phyloP scores from a whole-genome alignment of 2,113 vertebrate species.

The Oryzias celebensis region DNA sequence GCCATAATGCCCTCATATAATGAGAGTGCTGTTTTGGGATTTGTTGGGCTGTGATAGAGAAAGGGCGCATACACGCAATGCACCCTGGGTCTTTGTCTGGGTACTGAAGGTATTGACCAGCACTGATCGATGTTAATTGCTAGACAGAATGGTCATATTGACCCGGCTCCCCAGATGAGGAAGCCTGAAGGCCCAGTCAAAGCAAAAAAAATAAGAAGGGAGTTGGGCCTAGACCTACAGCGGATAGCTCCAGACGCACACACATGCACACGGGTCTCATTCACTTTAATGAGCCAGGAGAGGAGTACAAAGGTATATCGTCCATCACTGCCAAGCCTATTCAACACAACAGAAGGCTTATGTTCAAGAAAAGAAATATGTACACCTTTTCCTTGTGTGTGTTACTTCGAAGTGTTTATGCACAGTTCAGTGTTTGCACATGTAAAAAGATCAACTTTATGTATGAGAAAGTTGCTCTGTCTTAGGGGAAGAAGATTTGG shows the following conservation, averaged over 20 bases:
- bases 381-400: conserved; percentile 26
- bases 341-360: conserved; percentile 57
- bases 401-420: conserved; percentile 33
- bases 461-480: conserved; percentile 22
- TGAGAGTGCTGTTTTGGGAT: conserved; percentile 75
- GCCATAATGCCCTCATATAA: conserved; percentile 73
- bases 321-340: conserved; percentile 72
- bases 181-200: conserved; percentile 67
- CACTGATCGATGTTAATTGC: conserved; percentile 83
- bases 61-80: conserved; percentile 71
- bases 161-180: conserved; percentile 67
- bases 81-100: conserved; percentile 78
- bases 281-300: conserved; percentile 69
- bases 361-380: conserved; percentile 39
- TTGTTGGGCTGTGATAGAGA: conserved; percentile 72
- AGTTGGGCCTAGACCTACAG: conserved; percentile 44
- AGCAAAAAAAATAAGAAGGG: conserved; percentile 46
- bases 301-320: conserved; percentile 66
- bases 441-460: conserved; percentile 24
- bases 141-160: conserved; percentile 80
- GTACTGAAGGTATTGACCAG: conserved; percentile 76
- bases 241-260: conserved; percentile 47
- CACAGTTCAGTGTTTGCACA: conserved; percentile 21
- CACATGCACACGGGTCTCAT: conserved; percentile 47
- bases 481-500: conserved; percentile 3